phyloP scores from a whole-genome alignment of 2,797 vertebrate genomes.

The Myoxocephalus aenaeus region DNA sequence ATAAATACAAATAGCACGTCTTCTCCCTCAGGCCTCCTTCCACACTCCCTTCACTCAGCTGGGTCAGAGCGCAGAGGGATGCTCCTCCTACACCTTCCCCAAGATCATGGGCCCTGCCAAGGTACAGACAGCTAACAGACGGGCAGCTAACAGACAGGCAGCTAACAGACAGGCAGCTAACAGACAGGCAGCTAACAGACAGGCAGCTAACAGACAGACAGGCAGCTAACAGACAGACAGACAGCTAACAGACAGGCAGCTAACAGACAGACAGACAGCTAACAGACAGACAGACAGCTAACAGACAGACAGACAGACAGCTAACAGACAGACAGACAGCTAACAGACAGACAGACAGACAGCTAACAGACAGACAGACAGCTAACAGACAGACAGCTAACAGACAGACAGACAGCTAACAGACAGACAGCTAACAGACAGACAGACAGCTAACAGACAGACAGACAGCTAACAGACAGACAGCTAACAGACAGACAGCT shows the following conservation, averaged over 20 bases:
- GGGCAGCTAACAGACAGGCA: not conserved
- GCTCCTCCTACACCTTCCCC: constrained; percentile 94
- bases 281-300: not conserved
- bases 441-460: no score
- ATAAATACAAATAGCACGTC: no score
- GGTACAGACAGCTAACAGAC: constrained; percentile 71
- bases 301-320: not conserved
- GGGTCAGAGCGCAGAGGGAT: constrained; percentile 92
- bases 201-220: no score
- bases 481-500: not conserved
- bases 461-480: not conserved
- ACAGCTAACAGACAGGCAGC: not conserved
- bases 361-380: not conserved
- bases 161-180: not conserved
- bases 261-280: no score
- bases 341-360: not conserved
- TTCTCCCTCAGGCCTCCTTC: constrained; percentile 88
- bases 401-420: not conserved
- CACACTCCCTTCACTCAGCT: constrained; percentile 91
- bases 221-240: not conserved
- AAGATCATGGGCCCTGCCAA: constrained; percentile 92
- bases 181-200: not conserved
- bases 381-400: no score
- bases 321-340: no score
- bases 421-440: not conserved